A percentile compares a stretch with the other conserved stretches of the same genome.
These are phyloP conservation scores for Panthera uncia DNA, from an alignment of 2,113 vertebrate genomes.

Conservation along the genomic window DNA sequence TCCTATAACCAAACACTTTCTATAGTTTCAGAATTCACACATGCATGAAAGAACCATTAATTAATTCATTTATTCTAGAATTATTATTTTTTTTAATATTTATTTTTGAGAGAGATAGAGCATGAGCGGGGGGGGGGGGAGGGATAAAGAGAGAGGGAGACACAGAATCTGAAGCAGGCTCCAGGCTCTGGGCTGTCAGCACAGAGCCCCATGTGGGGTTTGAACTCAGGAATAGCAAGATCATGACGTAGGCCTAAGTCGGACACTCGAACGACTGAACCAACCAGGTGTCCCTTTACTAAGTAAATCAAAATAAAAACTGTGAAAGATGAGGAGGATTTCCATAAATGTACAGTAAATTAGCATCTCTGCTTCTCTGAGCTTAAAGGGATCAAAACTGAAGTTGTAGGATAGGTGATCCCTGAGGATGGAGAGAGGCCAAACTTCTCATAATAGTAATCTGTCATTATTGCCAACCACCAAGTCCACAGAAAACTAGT, in stretches of 20 bases:
- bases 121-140: too few species aligned
- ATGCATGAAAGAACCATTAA: slow-evolving; percentile 28
- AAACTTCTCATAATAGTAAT: neutral
- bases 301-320: neutral
- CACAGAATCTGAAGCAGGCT: too few species aligned
- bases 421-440: accelerated
- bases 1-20: neutral
- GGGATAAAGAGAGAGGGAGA: too few species aligned
- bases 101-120: too few species aligned
- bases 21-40: slow-evolving; percentile 35
- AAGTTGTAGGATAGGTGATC: neutral
- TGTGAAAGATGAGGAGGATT: neutral
- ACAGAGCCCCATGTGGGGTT: too few species aligned
- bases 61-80: slow-evolving; percentile 7
- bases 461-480: neutral
- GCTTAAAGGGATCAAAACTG: neutral
- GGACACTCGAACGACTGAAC: too few species aligned
- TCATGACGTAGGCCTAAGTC: too few species aligned
- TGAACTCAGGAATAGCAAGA: too few species aligned
- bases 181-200: too few species aligned
- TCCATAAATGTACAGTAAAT: neutral
- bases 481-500: neutral
- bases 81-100: neutral
- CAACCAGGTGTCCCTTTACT: neutral
- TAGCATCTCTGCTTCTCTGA: neutral